Base-by-base conservation (phyloP, 1,140 invertebrate species). In the Cyclina sinensis region DNA sequence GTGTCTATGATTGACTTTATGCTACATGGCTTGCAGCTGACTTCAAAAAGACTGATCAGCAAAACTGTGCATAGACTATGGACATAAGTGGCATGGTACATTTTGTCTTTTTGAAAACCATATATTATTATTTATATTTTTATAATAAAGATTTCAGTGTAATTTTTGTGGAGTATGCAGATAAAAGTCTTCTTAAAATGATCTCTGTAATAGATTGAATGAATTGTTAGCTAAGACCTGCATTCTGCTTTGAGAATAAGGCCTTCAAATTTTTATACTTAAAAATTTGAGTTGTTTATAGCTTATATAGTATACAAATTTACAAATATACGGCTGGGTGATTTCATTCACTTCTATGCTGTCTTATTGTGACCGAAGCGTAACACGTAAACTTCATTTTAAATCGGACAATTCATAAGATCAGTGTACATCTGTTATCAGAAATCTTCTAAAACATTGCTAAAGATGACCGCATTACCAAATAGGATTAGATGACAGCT, bases 221-320 rank as follows among this genome's bases (percentile, higher is more conserved):
- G 27, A 62, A 62, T 27, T 24, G 24, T 27, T 5, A 27, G 24
- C 21, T 70, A 70, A 37, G 18, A 70, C 65, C 65, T 27, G 65
- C 24, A 37, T 14, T 37, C 65, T 37, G 65, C 65, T 32, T 1
- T 37, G 21, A 70, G 65, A 32, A 32, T 37, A 30, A 35, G 14
- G 30, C 12, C 4, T 39, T 70, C 1, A 30, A 54, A 54, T 54
- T 30, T 46, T 78, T 54, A 51, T 78, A 48, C 54, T 51, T 78
- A 57, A 54, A 51, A n/a, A 54, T 35, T 78, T 70, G 16, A 78
- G 27, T 51, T 78, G 43, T 78, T 78, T 78, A 78, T 48, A 48
- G 27, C 54, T 78, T 24, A 76, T 76, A 46, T 27, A 76, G 68
- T 39, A 30, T 21, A 27, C n/a, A 62, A 62, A 27, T 35, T 70